A percentile compares a stretch with the other conserved stretches of the same genome.
These are phyloP conservation scores for Pseudochirops corinnae DNA, from an alignment of 2,797 vertebrate genomes.

Conservation along the genomic window DNA sequence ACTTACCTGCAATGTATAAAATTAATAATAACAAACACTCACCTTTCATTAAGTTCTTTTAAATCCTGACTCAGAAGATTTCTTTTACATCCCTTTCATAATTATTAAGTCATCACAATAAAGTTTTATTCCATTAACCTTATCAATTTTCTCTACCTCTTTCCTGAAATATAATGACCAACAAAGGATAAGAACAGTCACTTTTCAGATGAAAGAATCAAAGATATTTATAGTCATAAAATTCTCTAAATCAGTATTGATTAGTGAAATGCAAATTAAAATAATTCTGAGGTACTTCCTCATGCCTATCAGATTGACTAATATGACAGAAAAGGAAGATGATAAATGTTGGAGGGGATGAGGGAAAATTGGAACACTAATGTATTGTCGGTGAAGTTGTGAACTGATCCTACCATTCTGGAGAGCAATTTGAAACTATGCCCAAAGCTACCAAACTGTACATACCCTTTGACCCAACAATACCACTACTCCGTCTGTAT, in stretches of 20 bases:
- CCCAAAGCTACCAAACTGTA: background rate
- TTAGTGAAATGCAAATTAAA: background rate
- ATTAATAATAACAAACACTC: background rate
- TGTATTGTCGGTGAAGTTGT: background rate
- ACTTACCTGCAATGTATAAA: background rate
- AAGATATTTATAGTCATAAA: background rate
- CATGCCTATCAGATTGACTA: background rate
- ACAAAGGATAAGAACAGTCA: no score
- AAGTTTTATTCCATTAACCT: background rate
- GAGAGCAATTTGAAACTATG: background rate
- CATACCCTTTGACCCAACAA: background rate
- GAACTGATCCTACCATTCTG: background rate
- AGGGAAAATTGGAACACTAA: background rate
- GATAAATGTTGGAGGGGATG: background rate
- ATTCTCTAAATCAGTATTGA: background rate
- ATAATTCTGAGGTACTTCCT: background rate
- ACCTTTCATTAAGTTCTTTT: background rate
- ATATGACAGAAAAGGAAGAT: background rate
- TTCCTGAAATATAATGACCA: background rate
- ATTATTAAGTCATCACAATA: no score
- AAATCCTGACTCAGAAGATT: background rate
- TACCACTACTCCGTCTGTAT: background rate
- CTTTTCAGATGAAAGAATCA: no score
- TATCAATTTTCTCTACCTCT: background rate
- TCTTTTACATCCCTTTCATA: background rate